These are phyloP conservation scores for Aleiodes alternator DNA, from an alignment of 2,888 invertebrate genomes.

Conservation along the genomic window DNA sequence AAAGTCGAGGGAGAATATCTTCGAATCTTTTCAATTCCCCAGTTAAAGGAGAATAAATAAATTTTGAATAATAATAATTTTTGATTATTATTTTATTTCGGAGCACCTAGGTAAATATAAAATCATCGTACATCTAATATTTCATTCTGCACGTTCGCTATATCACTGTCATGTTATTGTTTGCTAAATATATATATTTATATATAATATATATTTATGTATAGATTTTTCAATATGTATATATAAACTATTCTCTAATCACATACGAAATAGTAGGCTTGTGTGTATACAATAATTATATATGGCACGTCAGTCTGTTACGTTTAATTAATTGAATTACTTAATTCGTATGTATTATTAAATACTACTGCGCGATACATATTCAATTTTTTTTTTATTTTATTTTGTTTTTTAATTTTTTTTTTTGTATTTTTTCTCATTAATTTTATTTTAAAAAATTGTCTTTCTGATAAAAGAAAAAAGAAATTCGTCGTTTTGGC, in stretches of 20 bases:
- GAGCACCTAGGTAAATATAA: slow-evolving; percentile 71
- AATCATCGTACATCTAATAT: slow-evolving; percentile 68
- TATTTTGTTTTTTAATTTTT: slow-evolving; percentile 35
- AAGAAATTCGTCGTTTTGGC: slow-evolving; percentile 68
- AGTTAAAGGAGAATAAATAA: too few relatives aligned
- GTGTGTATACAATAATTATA: slow-evolving; percentile 66
- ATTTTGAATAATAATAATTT: slow-evolving; percentile 39
- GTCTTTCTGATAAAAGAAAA: neutral
- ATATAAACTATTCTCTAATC: slow-evolving; percentile 69
- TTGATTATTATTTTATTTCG: slow-evolving; percentile 66
- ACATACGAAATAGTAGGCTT: slow-evolving; percentile 71
- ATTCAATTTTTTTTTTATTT: slow-evolving; percentile 39
- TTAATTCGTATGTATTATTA: slow-evolving; percentile 64
- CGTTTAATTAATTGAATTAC: slow-evolving; percentile 70
- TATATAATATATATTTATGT: slow-evolving; percentile 42
- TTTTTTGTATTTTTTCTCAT: slow-evolving; percentile 36
- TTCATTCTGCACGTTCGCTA: slow-evolving; percentile 67
- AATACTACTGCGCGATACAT: slow-evolving; percentile 61
- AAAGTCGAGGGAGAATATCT: too few relatives aligned
- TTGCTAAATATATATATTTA: slow-evolving; percentile 51
- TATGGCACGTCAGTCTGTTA: slow-evolving; percentile 75
- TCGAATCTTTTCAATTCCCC: too few relatives aligned
- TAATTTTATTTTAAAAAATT: slow-evolving; percentile 57
- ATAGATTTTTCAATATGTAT: slow-evolving; percentile 55
- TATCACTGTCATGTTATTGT: slow-evolving; percentile 68